Conservation (phyloP, 2,888 invertebrate species). For the Dusona sp. region DNA sequence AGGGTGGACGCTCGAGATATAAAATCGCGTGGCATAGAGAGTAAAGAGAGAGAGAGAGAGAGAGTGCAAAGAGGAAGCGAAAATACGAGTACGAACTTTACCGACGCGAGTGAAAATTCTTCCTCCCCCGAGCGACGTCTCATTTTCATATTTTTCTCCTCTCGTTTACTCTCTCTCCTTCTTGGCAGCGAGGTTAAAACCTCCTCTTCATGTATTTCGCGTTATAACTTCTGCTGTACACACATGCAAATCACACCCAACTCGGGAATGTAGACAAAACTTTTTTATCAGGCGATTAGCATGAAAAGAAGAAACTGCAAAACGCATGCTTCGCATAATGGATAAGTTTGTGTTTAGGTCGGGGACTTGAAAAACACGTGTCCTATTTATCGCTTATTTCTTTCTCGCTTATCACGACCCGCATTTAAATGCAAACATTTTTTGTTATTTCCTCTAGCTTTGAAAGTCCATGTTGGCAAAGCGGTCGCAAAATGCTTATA, state of each 20-base stretch:
- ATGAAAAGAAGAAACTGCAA: slow-evolving; percentile 36
- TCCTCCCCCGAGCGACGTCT: slow-evolving; percentile 42
- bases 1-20: slow-evolving; percentile 60
- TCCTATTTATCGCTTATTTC: slow-evolving; percentile 14
- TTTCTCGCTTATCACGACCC: slow-evolving; percentile 12
- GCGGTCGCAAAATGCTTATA: neutral
- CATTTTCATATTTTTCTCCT: slow-evolving; percentile 53
- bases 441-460: neutral
- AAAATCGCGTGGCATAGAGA: slow-evolving; percentile 49
- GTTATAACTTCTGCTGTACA: slow-evolving; percentile 58
- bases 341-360: slow-evolving; percentile 11
- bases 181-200: slow-evolving; percentile 48
- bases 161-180: slow-evolving; percentile 25
- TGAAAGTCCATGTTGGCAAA: neutral
- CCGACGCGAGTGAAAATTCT: slow-evolving; percentile 60
- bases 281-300: slow-evolving; percentile 42
- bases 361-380: neutral
- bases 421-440: neutral
- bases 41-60: slow-evolving; percentile 28
- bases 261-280: slow-evolving; percentile 35
- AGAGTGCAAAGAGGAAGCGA: slow-evolving; percentile 31
- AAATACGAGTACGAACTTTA: slow-evolving; percentile 44
- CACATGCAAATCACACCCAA: slow-evolving; percentile 42
- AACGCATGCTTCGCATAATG: slow-evolving; percentile 26
- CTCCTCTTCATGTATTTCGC: slow-evolving; percentile 48